Evolutionary conservation across 2,113 vertebrate genomes (phyloP), one percentile per base, ranked within the genome.

Genomic region (Petromus typicus): DNA sequence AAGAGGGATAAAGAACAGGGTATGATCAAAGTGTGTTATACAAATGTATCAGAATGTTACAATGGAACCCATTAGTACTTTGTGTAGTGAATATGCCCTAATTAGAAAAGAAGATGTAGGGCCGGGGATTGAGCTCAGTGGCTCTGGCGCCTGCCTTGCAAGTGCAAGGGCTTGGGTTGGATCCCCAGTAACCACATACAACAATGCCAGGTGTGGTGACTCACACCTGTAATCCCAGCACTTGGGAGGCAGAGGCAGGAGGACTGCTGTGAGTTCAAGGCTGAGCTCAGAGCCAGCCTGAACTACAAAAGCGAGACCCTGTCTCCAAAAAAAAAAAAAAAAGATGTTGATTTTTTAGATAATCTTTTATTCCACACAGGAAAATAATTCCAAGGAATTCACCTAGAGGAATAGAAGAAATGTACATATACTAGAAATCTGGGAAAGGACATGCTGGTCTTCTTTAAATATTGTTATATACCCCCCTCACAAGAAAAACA

Each of bases 301-400:
- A n/a, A n/a, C n/a, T n/a, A n/a, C n/a, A n/a, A n/a, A n/a, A n/a
- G n/a, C n/a, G n/a, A n/a, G n/a, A n/a, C n/a, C n/a, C n/a, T n/a
- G n/a, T n/a, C n/a, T n/a, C n/a, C n/a, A n/a, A n/a, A n/a, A n/a
- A n/a, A n/a, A n/a, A n/a, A n/a, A n/a, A n/a, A n/a, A n/a, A n/a
- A n/a, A n/a, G n/a, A 75, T 45, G 18, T 25, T 59, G 56, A 43
- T 23, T 88, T 40, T 45, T 16, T 34, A 13, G 54, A 13, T n/a
- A 54, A 5, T 51, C 54, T 93, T 81, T 79, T 48, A 71, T 48
- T 93, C 23, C 20, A 30, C 56, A 51, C 22, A 63, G 89, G 43
- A 95, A 43, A 81, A 92, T 43, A 86, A 86, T 59, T 85, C 79
- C 63, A 79, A 95, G 89, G 14, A 43, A 80, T 43, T 93, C 75